These are phyloP conservation scores for Suncus etruscus DNA, from an alignment of 2,113 vertebrate species.

Conservation along the genomic window DNA sequence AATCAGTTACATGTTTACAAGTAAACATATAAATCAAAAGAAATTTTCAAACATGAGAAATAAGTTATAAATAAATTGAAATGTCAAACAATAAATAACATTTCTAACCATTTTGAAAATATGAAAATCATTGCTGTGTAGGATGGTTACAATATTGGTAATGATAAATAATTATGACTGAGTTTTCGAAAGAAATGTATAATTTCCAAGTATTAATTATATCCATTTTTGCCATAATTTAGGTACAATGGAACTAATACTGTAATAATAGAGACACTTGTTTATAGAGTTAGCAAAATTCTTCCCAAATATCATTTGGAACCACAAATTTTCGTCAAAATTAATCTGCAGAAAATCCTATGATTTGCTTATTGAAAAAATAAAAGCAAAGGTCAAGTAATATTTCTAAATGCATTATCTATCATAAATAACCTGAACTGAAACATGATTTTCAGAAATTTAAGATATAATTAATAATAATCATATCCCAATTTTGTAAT, in stretches of 20 bases:
- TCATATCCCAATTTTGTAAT: neutral
- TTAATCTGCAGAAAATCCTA: neutral
- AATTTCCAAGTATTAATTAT: neutral
- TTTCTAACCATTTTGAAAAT: slow-evolving; percentile 38
- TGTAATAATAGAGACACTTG: neutral
- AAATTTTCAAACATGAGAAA: slow-evolving; percentile 67
- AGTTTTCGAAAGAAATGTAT: neutral
- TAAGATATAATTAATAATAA: neutral
- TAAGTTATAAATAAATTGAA: slow-evolving; percentile 58
- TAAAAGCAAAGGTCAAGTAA: neutral
- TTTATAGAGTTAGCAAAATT: slow-evolving; percentile 27
- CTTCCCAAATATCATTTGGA: neutral
- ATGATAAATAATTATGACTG: neutral
- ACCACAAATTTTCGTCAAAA: slow-evolving; percentile 30
- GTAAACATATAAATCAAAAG: slow-evolving; percentile 59
- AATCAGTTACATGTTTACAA: slow-evolving; percentile 66
- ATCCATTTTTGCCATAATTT: slow-evolving; percentile 6
- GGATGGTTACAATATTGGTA: neutral
- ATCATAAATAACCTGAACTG: neutral
- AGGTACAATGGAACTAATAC: neutral
- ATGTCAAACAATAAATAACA: neutral
- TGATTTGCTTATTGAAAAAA: neutral
- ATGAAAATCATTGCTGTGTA: neutral
- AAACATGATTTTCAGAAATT: neutral
- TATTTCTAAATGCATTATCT: neutral